Percentiles rank a stretch among this genome's conserved stretches.
Conservation (phyloP, 2,113 vertebrate genomes). For the Rhea americana region DNA sequence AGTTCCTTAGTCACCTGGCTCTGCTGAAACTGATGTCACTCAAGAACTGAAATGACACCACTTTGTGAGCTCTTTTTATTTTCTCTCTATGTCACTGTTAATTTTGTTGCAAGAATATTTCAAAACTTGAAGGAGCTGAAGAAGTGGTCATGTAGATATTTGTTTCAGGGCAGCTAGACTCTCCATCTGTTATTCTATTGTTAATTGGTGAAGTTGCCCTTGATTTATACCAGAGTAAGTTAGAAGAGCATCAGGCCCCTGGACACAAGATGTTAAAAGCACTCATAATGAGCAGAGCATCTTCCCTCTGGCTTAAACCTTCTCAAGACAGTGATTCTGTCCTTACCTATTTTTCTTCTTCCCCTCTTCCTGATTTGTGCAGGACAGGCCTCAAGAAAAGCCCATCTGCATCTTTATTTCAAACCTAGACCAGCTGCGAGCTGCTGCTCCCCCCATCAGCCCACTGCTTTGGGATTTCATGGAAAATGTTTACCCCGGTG, state of each 20-base stretch:
- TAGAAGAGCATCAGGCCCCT: background rate
- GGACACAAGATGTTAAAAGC: background rate
- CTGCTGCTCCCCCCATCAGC: slow-evolving; percentile 85
- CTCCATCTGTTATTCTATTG: fast-evolving
- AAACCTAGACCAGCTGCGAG: slow-evolving; percentile 84
- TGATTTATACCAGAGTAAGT: background rate
- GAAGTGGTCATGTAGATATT: background rate
- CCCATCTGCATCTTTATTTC: slow-evolving; percentile 91
- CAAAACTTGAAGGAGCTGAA: background rate
- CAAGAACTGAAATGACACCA: background rate
- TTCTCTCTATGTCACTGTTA: background rate
- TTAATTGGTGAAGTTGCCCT: background rate
- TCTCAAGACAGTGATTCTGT: background rate
- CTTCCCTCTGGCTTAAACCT: fast-evolving
- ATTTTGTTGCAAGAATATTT: fast-evolving
- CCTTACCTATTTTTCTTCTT: background rate
- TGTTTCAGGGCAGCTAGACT: background rate
- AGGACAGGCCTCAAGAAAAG: slow-evolving; percentile 90
- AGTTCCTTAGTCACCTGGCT: slow-evolving; percentile 44
- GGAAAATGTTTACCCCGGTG: slow-evolving; percentile 89
- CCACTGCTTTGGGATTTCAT: slow-evolving; percentile 90
- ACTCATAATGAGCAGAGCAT: fast-evolving
- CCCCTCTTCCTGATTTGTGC: background rate
- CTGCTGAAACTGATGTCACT: background rate
- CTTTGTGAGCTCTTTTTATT: background rate